Evolutionary conservation across 1,140 invertebrate genomes (phyloP).

Genomic region (Diorhabda sublineata): DNA sequence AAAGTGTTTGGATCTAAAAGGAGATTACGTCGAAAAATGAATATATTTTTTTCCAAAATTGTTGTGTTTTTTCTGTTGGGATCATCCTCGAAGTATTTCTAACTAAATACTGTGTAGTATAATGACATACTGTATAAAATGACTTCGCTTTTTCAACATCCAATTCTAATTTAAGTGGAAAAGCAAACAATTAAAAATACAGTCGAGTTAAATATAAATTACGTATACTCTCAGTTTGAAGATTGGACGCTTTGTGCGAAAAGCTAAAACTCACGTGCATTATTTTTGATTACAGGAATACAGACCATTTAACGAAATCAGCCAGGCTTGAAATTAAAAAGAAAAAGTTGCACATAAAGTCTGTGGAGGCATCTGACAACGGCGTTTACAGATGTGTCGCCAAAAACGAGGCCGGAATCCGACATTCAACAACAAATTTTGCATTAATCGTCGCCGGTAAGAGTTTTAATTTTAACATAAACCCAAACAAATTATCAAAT

Average conservation of each 20-base stretch:
- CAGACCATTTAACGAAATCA: conserved; percentile 55
- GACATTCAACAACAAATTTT: conserved; percentile 56
- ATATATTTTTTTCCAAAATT: too few relatives aligned
- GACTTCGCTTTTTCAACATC: too few relatives aligned
- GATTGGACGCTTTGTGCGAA: neutral
- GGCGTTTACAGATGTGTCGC: conserved; percentile 68
- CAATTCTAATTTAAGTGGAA: too few relatives aligned
- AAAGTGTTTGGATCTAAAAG: too few relatives aligned
- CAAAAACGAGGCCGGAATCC: conserved; percentile 59
- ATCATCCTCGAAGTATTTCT: too few relatives aligned
- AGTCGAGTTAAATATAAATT: neutral
- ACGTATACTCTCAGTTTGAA: neutral
- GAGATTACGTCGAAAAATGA: too few relatives aligned
- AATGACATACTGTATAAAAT: too few relatives aligned
- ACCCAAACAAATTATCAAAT: too few relatives aligned
- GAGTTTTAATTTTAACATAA: neutral
- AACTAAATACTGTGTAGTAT: too few relatives aligned
- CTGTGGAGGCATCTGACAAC: conserved; percentile 60
- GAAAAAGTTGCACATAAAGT: conserved; percentile 60
- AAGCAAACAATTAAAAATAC: neutral
- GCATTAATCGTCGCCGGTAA: conserved; percentile 55
- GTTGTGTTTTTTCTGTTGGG: too few relatives aligned
- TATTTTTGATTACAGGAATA: conserved; percentile 54
- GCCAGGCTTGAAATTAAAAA: conserved; percentile 60
- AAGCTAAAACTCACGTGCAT: conserved; percentile 4